Evolutionary conservation across 2,888 invertebrate species (phyloP).

Genomic region (Blomia tropicalis): DNA sequence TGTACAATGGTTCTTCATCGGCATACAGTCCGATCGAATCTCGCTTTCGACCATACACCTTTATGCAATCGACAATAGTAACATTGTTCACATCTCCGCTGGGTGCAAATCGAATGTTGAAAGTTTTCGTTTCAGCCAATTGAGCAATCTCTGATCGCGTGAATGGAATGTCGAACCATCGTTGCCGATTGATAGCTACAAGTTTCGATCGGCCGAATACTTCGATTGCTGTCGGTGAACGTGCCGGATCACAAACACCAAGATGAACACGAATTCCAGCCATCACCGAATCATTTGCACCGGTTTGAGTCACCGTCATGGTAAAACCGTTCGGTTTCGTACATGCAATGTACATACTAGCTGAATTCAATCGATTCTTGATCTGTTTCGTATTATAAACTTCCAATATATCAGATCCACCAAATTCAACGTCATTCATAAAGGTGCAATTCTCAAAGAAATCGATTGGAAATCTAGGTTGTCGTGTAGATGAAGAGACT

Average conservation of each 20-base stretch:
- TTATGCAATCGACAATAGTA: constrained; percentile 81
- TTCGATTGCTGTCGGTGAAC: constrained; percentile 61
- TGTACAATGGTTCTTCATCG: neutral
- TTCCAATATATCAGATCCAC: constrained; percentile 82
- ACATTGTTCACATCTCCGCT: constrained; percentile 51
- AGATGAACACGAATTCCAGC: constrained; percentile 70
- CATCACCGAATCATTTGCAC: constrained; percentile 49
- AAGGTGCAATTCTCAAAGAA: constrained; percentile 89
- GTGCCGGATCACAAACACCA: constrained; percentile 62
- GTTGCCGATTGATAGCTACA: constrained; percentile 53
- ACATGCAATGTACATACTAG: constrained; percentile 77
- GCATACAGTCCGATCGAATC: neutral
- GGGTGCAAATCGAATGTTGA: constrained; percentile 36
- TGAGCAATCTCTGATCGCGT: constrained; percentile 73
- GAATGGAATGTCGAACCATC: constrained; percentile 91
- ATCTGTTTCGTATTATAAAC: constrained; percentile 84
- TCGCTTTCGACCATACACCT: constrained; percentile 52
- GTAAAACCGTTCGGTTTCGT: constrained; percentile 76
- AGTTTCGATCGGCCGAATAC: constrained; percentile 56
- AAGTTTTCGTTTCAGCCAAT: constrained; percentile 75
- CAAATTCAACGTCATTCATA: constrained; percentile 82
- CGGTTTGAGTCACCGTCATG: constrained; percentile 49
- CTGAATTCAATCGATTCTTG: constrained; percentile 69
- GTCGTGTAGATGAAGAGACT: too few relatives aligned
- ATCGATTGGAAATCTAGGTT: constrained; percentile 72